A percentile compares a stretch with the other conserved stretches of the same genome.
These are phyloP conservation scores for Philopotamus ludificatus DNA, from an alignment of 1,140 invertebrate genomes.

Conservation along the genomic window DNA sequence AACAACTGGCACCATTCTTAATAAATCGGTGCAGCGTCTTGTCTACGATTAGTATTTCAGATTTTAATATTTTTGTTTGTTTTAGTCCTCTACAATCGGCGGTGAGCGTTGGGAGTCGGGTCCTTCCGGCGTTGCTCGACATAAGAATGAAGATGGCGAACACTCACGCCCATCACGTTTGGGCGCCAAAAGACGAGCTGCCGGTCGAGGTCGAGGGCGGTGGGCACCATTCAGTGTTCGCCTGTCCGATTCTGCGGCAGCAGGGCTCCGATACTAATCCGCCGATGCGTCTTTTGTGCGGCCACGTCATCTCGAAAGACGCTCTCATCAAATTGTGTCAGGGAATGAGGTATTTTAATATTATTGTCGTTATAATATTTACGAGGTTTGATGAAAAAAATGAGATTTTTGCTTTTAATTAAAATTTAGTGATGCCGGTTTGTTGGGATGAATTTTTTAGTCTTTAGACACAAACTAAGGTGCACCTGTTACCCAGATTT, in stretches of 20 bases:
- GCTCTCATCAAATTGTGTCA: slow-evolving; percentile 92
- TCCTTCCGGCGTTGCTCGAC: slow-evolving; percentile 90
- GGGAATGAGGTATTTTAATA: slow-evolving; percentile 75
- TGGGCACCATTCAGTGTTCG: slow-evolving; percentile 96
- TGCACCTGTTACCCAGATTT: too few species aligned
- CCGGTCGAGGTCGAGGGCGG: slow-evolving; percentile 74
- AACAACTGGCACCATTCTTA: too few species aligned
- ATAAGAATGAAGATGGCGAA: slow-evolving; percentile 95
- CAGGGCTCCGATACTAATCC: slow-evolving; percentile 96
- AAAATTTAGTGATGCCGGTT: too few species aligned
- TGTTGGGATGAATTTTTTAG: too few species aligned
- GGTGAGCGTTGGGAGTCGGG: slow-evolving; percentile 89
- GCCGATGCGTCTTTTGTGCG: slow-evolving; percentile 94
- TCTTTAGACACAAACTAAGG: too few species aligned
- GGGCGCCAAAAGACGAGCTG: slow-evolving; percentile 94
- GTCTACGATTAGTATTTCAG: background rate
- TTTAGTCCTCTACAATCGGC: slow-evolving; percentile 58
- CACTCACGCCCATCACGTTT: slow-evolving; percentile 89
- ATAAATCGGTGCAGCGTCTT: too few species aligned
- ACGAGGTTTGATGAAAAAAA: too few species aligned
- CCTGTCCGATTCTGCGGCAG: slow-evolving; percentile 95
- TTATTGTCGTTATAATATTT: slow-evolving; percentile 22
- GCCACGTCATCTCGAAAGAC: slow-evolving; percentile 97
- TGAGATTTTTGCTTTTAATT: too few species aligned
- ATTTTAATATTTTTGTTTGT: slow-evolving; percentile 33